Conservation (phyloP, 2,888 invertebrate genomes). For the Folsomia manolachei region DNA sequence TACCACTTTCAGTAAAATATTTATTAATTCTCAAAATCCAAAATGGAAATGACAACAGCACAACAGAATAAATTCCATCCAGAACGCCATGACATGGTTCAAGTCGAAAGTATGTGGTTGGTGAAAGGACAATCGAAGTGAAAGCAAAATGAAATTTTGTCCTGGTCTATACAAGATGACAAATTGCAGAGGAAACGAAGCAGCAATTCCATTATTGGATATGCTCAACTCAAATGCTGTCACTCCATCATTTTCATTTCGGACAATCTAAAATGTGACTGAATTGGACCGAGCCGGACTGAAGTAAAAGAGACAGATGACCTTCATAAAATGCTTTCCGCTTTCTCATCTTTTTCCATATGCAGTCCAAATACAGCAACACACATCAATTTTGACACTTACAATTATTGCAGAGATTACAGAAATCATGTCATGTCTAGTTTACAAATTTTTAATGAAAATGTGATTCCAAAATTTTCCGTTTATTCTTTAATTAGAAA, state of each 20-base stretch:
- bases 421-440: too few relatives aligned
- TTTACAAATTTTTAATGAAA: too few relatives aligned
- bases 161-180: background rate
- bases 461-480: too few relatives aligned
- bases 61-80: background rate
- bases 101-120: too few relatives aligned
- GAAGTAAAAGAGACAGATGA: background rate
- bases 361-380: too few relatives aligned
- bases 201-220: background rate
- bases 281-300: too few relatives aligned
- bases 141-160: background rate
- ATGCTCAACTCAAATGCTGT: background rate
- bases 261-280: too few relatives aligned
- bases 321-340: background rate
- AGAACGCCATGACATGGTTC: background rate
- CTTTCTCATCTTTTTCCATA: background rate
- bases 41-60: background rate
- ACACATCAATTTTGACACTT: too few relatives aligned
- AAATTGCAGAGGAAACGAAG: background rate
- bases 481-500: too few relatives aligned
- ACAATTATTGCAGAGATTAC: too few relatives aligned
- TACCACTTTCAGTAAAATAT: background rate
- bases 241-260: background rate
- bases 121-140: background rate
- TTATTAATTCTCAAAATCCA: background rate